These are phyloP conservation scores for Lamellibrachia columna DNA, from an alignment of 2,888 invertebrate species.

Conservation along the genomic window DNA sequence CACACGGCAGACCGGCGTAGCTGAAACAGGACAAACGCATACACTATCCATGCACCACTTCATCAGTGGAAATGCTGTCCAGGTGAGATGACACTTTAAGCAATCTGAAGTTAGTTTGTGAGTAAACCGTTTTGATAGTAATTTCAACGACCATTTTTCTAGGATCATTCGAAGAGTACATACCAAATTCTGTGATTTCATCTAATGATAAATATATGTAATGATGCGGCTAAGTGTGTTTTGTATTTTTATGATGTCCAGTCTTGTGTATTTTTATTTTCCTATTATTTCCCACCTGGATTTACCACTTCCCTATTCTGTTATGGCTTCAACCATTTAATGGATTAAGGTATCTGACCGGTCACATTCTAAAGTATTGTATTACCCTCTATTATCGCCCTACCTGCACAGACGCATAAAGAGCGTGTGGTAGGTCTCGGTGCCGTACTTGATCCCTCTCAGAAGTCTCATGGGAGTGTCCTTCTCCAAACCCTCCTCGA, in stretches of 20 bases:
- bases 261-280: not conserved
- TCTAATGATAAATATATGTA: no score
- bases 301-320: not conserved
- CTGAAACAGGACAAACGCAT: constrained; percentile 45
- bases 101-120: no score
- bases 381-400: not conserved
- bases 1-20: constrained; percentile 64
- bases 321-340: not conserved
- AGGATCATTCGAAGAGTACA: no score
- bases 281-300: not conserved
- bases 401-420: constrained; percentile 64
- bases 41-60: not conserved
- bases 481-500: constrained; percentile 68
- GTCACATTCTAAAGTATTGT: not conserved
- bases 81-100: no score
- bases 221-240: no score
- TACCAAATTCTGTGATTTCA: not conserved
- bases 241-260: no score
- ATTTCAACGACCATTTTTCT: no score
- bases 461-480: constrained; percentile 63
- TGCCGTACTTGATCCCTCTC: constrained; percentile 66
- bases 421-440: constrained; percentile 66
- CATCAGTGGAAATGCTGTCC: not conserved
- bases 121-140: no score
- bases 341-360: not conserved